phyloP scores from a whole-genome alignment of 2,888 invertebrate genomes.

The Philhelius pedissequus region DNA sequence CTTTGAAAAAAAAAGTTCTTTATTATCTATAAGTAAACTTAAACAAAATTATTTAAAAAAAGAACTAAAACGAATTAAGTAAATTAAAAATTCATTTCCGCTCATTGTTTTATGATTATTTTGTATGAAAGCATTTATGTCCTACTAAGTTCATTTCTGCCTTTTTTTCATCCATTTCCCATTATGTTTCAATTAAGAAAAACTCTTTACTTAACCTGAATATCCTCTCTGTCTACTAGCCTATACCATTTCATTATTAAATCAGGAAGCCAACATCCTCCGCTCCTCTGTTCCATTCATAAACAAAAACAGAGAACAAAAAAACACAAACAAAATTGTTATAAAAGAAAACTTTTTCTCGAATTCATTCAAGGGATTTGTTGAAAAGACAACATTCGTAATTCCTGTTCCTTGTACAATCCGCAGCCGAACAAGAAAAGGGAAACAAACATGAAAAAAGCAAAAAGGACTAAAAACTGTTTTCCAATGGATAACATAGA shows the following conservation, averaged over 20 bases:
- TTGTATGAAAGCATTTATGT: conserved; percentile 43
- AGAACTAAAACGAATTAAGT: not conserved
- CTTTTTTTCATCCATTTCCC: conserved; percentile 27
- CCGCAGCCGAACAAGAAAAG: conserved; percentile 33
- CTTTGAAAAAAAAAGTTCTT: too few relatives aligned
- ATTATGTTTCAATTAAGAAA: conserved; percentile 64
- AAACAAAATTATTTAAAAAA: not conserved
- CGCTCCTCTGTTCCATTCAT: not conserved
- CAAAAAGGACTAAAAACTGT: conserved; percentile 3
- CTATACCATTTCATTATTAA: conserved; percentile 63
- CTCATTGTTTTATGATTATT: conserved; percentile 61
- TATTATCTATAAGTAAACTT: not conserved
- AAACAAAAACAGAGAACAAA: not conserved
- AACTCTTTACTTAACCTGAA: conserved; percentile 27
- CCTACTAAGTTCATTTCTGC: conserved; percentile 55
- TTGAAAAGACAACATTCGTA: conserved; percentile 59
- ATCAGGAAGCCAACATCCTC: conserved; percentile 56
- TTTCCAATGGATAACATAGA: conserved; percentile 35
- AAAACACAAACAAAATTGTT: not conserved
- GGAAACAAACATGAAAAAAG: conserved; percentile 33
- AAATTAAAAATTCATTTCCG: conserved; percentile 52
- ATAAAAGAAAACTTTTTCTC: conserved; percentile 8
- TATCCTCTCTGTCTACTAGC: conserved; percentile 43
- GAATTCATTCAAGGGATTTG: conserved; percentile 53
- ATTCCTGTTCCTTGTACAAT: conserved; percentile 47